These are phyloP conservation scores for Galerucella pusilla DNA, from an alignment of 2,888 invertebrate genomes.

Conservation along the genomic window DNA sequence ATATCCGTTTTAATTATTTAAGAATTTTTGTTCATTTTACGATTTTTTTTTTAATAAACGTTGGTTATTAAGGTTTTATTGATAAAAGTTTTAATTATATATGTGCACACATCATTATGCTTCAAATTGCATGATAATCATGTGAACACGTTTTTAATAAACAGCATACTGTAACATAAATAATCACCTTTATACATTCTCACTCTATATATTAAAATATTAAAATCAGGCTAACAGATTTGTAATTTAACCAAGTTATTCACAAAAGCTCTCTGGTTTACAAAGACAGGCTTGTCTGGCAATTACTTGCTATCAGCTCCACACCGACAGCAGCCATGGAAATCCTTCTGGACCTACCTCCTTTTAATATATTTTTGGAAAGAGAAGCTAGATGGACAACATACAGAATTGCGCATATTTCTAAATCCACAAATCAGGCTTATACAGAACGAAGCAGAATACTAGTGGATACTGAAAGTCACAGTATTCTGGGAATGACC, in stretches of 20 bases:
- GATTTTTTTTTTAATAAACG: slow-evolving; percentile 6
- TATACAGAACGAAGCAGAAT: no score
- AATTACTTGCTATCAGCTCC: no score
- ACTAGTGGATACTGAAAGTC: no score
- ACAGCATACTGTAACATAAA: neutral
- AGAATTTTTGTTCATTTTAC: slow-evolving; percentile 12
- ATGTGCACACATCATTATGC: neutral
- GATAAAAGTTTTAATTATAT: slow-evolving; percentile 12
- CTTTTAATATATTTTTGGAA: no score
- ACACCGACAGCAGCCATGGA: no score
- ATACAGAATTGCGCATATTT: no score
- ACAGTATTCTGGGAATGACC: no score
- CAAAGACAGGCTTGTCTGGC: no score
- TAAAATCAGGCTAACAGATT: neutral
- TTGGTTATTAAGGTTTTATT: slow-evolving; percentile 1
- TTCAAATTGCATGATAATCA: slow-evolving; percentile 4
- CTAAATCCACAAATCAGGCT: no score
- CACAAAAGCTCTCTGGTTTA: neutral
- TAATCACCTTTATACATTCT: neutral
- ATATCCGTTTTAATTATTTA: slow-evolving; percentile 10
- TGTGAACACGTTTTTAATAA: neutral
- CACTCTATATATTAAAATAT: neutral
- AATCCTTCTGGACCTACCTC: no score
- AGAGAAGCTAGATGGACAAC: no score
- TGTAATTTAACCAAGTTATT: neutral